These are phyloP conservation scores for Tethea ocularis DNA, from an alignment of 2,888 invertebrate genomes.

Conservation along the genomic window DNA sequence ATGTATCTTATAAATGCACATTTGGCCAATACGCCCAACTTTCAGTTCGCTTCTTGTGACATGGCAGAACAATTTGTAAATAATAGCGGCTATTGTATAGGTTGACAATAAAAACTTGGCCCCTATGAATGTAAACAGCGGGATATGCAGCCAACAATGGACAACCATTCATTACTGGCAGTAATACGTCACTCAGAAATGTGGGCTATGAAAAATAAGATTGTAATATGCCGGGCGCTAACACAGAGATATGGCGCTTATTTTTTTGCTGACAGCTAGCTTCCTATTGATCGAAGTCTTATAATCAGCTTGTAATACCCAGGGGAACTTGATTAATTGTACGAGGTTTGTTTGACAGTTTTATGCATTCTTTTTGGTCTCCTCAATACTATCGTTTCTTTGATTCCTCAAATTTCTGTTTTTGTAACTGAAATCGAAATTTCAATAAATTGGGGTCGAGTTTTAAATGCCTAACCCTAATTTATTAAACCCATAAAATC, in stretches of 20 bases:
- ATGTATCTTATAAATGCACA: not conserved
- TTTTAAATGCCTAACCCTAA: too few relatives aligned
- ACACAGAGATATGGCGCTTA: conserved; percentile 21
- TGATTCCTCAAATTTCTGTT: too few relatives aligned
- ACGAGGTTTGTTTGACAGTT: too few relatives aligned
- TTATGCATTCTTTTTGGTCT: too few relatives aligned
- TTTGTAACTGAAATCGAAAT: too few relatives aligned
- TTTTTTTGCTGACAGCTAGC: not conserved
- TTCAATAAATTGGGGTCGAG: too few relatives aligned
- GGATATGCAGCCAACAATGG: conserved; percentile 18
- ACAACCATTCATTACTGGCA: not conserved
- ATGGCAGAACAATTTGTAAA: conserved; percentile 23
- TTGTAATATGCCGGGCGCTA: conserved; percentile 27
- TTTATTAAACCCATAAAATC: too few relatives aligned
- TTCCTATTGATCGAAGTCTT: not conserved
- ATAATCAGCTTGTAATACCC: not conserved
- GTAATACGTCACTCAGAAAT: not conserved
- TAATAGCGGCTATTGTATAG: conserved; percentile 26
- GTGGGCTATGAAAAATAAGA: conserved; percentile 19
- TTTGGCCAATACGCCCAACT: not conserved
- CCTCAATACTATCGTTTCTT: too few relatives aligned
- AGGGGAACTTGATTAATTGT: too few relatives aligned
- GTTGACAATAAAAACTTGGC: conserved; percentile 33
- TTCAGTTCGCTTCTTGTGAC: not conserved
- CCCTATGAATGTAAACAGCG: conserved; percentile 28